These are phyloP conservation scores for Zeus faber DNA, from an alignment of 2,113 vertebrate genomes.

Conservation along the genomic window DNA sequence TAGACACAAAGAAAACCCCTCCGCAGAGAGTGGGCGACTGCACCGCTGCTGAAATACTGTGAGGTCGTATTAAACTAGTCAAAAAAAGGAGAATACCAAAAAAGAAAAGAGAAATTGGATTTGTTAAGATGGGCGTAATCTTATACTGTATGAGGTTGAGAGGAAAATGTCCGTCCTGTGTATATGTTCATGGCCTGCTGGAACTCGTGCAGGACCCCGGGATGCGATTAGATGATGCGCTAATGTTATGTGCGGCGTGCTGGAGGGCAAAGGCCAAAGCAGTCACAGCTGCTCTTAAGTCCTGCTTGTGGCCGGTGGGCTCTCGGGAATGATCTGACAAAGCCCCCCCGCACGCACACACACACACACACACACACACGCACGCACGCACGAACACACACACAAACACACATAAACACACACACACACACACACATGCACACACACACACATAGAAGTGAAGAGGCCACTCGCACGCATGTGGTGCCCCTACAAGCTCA, in stretches of 20 bases:
- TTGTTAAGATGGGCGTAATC: background rate
- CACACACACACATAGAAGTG: too few species aligned
- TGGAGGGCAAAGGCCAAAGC: slow-evolving; percentile 52
- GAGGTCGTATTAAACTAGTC: too few species aligned
- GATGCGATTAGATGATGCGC: slow-evolving; percentile 7
- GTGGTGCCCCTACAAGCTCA: too few species aligned
- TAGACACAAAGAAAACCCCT: too few species aligned
- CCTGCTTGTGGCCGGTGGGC: slow-evolving; percentile 26
- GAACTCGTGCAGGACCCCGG: slow-evolving; percentile 20
- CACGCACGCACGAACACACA: slow-evolving; percentile 34
- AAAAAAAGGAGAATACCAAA: too few species aligned
- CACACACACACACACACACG: too few species aligned
- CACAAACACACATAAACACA: slow-evolving; percentile 19
- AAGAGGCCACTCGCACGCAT: too few species aligned
- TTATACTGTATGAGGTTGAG: background rate
- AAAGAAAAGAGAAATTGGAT: too few species aligned
- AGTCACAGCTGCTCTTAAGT: slow-evolving; percentile 60
- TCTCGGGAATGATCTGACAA: slow-evolving; percentile 10
- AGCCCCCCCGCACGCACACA: too few species aligned
- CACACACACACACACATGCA: slow-evolving; percentile 17
- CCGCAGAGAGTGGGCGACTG: too few species aligned
- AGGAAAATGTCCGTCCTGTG: background rate
- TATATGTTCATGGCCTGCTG: background rate
- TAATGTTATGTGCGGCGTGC: slow-evolving; percentile 43
- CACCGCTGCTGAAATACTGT: too few species aligned